These are phyloP conservation scores for Luperina testacea DNA, from an alignment of 2,888 invertebrate species.

Conservation along the genomic window DNA sequence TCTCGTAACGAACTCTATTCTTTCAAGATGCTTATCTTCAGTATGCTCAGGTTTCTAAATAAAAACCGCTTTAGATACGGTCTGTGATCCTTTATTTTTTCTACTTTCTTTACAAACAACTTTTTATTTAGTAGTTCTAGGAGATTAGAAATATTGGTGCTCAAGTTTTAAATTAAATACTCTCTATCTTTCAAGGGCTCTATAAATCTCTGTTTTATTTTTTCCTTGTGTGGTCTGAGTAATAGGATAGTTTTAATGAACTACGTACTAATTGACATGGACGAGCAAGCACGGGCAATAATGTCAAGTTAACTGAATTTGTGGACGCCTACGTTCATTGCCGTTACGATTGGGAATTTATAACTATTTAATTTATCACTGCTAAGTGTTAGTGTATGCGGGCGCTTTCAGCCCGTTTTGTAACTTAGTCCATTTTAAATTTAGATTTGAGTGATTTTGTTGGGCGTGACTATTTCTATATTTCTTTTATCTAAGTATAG, in stretches of 20 bases:
- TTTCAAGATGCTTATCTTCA: constrained; percentile 33
- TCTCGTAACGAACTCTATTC: constrained; percentile 24
- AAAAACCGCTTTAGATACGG: constrained; percentile 26
- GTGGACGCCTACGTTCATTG: constrained; percentile 70
- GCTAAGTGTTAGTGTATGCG: constrained; percentile 67
- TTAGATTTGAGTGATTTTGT: constrained; percentile 43
- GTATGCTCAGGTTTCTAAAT: constrained; percentile 43
- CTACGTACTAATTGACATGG: constrained; percentile 80
- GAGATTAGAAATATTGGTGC: not conserved
- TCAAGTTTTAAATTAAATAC: constrained; percentile 8
- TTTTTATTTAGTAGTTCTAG: constrained; percentile 19
- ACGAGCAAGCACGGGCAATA: constrained; percentile 72
- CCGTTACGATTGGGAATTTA: constrained; percentile 65
- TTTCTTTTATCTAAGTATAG: constrained; percentile 25
- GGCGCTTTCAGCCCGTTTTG: constrained; percentile 59
- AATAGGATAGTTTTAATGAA: constrained; percentile 69
- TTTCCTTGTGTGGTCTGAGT: constrained; percentile 67
- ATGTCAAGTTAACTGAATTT: constrained; percentile 79
- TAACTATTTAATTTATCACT: constrained; percentile 71
- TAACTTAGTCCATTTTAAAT: constrained; percentile 51
- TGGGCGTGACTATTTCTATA: not conserved
- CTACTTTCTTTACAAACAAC: constrained; percentile 29
- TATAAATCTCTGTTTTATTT: constrained; percentile 62
- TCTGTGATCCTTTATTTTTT: constrained; percentile 37
- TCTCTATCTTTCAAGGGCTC: constrained; percentile 18